Conservation (phyloP, 2,797 vertebrate species). For the Diceros bicornis region DNA sequence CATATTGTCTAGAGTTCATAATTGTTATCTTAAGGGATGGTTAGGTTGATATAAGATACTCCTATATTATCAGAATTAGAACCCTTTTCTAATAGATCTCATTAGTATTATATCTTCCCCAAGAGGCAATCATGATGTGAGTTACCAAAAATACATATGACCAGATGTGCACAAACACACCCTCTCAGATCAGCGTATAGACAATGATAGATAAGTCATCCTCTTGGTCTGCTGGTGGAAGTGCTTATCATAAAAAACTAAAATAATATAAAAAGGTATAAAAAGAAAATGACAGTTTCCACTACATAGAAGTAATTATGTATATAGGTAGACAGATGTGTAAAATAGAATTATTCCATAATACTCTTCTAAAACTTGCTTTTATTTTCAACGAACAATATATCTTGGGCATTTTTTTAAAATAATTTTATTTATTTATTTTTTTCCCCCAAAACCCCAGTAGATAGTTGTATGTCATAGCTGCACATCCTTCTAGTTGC, state of each 20-base stretch:
- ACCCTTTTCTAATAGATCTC: not conserved
- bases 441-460: too few species aligned
- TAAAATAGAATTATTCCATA: not conserved
- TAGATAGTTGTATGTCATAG: too few species aligned
- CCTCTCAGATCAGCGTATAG: not conserved
- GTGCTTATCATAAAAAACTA: not conserved
- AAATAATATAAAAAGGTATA: not conserved
- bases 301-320: not conserved
- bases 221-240: not conserved
- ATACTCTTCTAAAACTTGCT: not conserved
- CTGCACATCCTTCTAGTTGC: too few species aligned
- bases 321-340: not conserved
- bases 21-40: not conserved
- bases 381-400: conserved; percentile 21
- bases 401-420: not conserved
- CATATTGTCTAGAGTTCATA: not conserved
- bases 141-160: not conserved
- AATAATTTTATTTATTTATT: too few species aligned
- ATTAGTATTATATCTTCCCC: not conserved
- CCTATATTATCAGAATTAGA: not conserved
- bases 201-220: not conserved
- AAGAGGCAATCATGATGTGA: not conserved
- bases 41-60: not conserved
- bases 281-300: not conserved
- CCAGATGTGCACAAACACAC: not conserved